Evolutionary conservation across 37 sponge, comb jelly and placozoan species (phyloP).

Genomic region (Diacarnus erythraeanus): DNA sequence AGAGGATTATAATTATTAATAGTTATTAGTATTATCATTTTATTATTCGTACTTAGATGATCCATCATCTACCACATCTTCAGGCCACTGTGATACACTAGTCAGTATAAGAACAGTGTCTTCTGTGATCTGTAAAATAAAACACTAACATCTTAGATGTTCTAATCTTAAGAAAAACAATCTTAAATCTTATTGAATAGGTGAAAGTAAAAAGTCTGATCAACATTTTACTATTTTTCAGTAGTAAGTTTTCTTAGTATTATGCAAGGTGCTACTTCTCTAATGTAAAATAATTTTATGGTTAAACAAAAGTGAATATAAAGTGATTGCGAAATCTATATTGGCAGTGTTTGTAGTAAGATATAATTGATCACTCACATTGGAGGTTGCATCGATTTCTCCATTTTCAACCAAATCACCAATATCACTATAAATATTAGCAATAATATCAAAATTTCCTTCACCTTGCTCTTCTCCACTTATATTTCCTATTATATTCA

Average conservation of each 20-base stretch:
- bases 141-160: no score
- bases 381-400: neutral
- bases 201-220: no score
- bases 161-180: no score
- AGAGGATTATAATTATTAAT: neutral
- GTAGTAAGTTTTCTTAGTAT: no score
- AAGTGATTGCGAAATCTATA: no score
- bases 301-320: no score
- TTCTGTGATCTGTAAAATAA: slow-evolving; percentile 35
- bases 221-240: no score
- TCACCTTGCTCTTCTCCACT: slow-evolving; percentile 15
- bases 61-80: slow-evolving; percentile 10
- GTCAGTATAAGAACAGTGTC: slow-evolving; percentile 15
- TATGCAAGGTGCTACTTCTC: no score
- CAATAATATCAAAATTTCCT: slow-evolving; percentile 28
- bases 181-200: no score
- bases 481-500: neutral
- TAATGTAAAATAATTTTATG: no score
- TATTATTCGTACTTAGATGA: slow-evolving; percentile 16
- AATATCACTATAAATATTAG: slow-evolving; percentile 1
- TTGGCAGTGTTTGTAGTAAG: neutral
- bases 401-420: slow-evolving; percentile 2
- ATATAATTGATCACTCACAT: slow-evolving; percentile 6
- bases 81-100: slow-evolving; percentile 38
- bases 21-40: neutral